Evolutionary conservation across 2,797 vertebrate species (phyloP), one percentile per base, ranked within the genome.

Genomic region (Pseudochaenichthys georgianus): DNA sequence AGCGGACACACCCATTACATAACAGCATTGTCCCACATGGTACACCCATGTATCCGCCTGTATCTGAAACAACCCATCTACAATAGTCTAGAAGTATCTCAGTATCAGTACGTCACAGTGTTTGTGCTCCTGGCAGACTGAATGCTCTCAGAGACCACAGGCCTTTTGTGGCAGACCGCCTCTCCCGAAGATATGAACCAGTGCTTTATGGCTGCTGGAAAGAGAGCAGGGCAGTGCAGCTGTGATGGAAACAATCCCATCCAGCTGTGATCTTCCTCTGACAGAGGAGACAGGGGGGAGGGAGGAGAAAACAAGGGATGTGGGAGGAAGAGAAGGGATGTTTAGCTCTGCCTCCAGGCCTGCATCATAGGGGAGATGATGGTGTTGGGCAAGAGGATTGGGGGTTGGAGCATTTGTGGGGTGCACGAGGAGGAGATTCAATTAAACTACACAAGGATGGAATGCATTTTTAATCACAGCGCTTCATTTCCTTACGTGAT

Each of bases 391-490:
- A 68, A 46, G 60, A 58, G 48, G 65, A 58, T 3, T 23, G 15
- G 50, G 19, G 3, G 43, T 31, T 31, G 67, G 75, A 51, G 55
- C 23, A 13, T 70, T 79, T 67, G 75, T 61, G 23, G 68, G 65
- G 63, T 61, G 78, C 61, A 63, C 0, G 38, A 87, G 88, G 83
- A 83, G 86, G 88, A 86, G 89, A 91, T 90, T 91, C 87, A 93
- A 93, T 94, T 91, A 91, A 86, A 88, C 82, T 86, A 91, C 84
- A 91, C 79, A 87, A 71, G 82, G 85, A 88, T 16, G 60, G 70
- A 88, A 93, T 92, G 88, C 89, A 92, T 94, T 91, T 94, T 92
- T 94, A 94, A 94, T 92, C 82, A 86, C 11, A 45, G 31, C 23
- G 70, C 88, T 82, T 84, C 75, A 70, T 88, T 91, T 89, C 85